These are phyloP conservation scores for Dendronephthya gigantea DNA, from an alignment of 64 coral and sea anemone species.

Conservation along the genomic window DNA sequence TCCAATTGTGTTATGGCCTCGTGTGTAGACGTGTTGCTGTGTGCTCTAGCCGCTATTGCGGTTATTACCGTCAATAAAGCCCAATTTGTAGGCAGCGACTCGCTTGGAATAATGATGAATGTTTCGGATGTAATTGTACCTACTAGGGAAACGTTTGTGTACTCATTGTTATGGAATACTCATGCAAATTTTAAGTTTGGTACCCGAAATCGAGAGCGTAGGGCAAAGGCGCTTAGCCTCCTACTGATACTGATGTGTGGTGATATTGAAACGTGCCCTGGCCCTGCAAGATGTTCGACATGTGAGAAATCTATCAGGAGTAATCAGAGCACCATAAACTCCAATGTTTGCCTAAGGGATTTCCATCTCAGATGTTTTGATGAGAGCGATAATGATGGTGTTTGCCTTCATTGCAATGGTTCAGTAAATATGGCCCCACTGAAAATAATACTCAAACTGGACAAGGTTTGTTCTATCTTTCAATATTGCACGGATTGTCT, in stretches of 20 bases:
- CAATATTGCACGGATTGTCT: background rate
- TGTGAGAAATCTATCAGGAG: constrained; percentile 28
- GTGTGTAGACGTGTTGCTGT: too few relatives aligned
- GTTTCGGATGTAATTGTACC: too few relatives aligned
- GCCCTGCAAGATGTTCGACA: constrained; percentile 21
- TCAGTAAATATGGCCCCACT: background rate
- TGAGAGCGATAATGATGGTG: background rate
- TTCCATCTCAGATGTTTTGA: constrained; percentile 35
- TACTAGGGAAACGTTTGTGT: too few relatives aligned
- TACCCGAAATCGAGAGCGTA: too few relatives aligned
- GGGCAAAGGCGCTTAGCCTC: too few relatives aligned
- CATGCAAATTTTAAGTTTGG: too few relatives aligned
- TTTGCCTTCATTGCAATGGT: background rate
- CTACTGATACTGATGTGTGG: background rate
- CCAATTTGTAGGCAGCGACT: too few relatives aligned
- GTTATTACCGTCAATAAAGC: too few relatives aligned
- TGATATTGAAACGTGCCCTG: constrained; percentile 33
- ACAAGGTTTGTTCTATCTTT: background rate
- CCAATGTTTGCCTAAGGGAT: constrained; percentile 13
- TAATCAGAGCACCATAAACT: constrained; percentile 37
- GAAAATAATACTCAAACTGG: background rate
- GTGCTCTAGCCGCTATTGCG: too few relatives aligned
- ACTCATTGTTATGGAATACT: too few relatives aligned
- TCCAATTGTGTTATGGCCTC: too few relatives aligned
- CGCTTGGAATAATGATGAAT: too few relatives aligned